Evolutionary conservation across 2,888 invertebrate species (phyloP), one percentile per base, ranked within the genome.

Genomic region (Drosophila macrospina): DNA sequence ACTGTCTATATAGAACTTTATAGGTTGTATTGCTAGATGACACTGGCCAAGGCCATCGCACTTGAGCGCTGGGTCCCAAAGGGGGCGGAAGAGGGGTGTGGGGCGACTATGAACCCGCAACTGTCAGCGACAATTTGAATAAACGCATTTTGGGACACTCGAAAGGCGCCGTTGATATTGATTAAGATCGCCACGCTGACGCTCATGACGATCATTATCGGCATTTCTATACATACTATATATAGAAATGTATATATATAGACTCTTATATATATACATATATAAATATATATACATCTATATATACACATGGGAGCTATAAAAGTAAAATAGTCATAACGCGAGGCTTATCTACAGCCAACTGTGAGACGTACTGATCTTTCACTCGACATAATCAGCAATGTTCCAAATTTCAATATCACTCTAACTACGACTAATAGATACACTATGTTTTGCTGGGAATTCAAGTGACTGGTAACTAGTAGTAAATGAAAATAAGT

Each of bases 81-180:
- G 13, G 42, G 44, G 30, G n/a, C n/a, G 20, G 20, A 20, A 3
- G 20, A 20, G 20, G 13, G 60, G n/a, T n/a, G n/a, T n/a, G n/a
- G n/a, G n/a, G n/a, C n/a, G n/a, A 59, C 44, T 74, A 51, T 59
- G 65, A 66, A 61, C 59, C 63, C 60, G 66, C 52, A 45, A 69
- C 80, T 80, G 84, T 86, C 81, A 80, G 54, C 68, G 45, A 54
- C 68, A 65, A 69, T 87, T 87, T 39, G 24, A 74, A 82, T 81
- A 79, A 77, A 69, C 80, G 79, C 76, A 87, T 84, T 83, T 79
- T 66, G 74, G 57, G 78, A 66, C 83, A 69, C 65, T 62, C 64
- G 57, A 75, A 61, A 75, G 66, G n/a, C 56, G 66, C 71, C 63
- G 82, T 13, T 74, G 47, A 48, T 28, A 69, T 77, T 77, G 80